phyloP scores from a whole-genome alignment of 2,797 vertebrate genomes.

The Geotrypetes seraphini region DNA sequence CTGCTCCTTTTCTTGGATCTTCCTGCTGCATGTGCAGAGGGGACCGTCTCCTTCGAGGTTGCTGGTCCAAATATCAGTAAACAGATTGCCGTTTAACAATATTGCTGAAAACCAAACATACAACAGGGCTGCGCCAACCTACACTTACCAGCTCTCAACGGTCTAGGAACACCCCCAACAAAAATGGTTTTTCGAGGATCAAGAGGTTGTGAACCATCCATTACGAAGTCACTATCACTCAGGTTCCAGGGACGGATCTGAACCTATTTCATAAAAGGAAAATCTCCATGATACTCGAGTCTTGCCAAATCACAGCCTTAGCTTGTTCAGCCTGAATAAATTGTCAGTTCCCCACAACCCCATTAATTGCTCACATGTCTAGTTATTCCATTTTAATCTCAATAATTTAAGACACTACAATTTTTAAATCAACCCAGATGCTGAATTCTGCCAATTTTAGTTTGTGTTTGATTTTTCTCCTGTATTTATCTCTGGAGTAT shows the following conservation, averaged over 20 bases:
- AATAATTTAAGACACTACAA: not conserved
- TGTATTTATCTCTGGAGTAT: constrained; percentile 4
- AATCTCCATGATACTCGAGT: not conserved
- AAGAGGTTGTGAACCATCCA: constrained; percentile 96
- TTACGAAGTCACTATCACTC: constrained; percentile 95
- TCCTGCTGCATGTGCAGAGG: no score
- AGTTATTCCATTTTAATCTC: constrained; percentile 7
- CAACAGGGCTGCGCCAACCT: no score
- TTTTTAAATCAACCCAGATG: constrained; percentile 23
- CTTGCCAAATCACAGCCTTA: not conserved
- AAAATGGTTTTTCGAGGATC: constrained; percentile 98
- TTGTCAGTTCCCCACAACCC: not conserved
- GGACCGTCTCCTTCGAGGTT: no score
- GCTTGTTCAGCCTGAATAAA: not conserved
- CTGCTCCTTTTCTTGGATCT: no score
- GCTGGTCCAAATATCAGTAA: no score
- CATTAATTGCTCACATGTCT: not conserved
- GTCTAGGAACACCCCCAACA: constrained; percentile 92
- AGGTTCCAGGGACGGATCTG: constrained; percentile 97
- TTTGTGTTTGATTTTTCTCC: constrained; percentile 17
- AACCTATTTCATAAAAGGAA: constrained; percentile 56
- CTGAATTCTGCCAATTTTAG: not conserved
- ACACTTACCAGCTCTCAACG: constrained; percentile 87
- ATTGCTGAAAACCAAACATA: not conserved
- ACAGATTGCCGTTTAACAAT: no score